phyloP scores from a whole-genome alignment of 2,113 vertebrate genomes.

The Cheirogaleus medius region DNA sequence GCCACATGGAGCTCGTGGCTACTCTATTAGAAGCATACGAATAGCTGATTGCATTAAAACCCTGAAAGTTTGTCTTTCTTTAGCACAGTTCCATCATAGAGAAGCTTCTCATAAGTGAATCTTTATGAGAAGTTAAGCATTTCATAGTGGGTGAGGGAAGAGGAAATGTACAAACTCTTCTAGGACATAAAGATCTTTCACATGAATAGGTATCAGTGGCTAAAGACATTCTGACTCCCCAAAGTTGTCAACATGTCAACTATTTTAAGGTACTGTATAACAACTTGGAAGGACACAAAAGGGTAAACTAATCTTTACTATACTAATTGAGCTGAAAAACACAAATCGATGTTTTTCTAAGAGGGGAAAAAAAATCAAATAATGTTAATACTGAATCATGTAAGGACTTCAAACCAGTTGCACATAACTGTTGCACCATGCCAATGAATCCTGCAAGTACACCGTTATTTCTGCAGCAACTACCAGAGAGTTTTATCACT shows the following conservation, averaged over 20 bases:
- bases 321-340: background rate
- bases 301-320: background rate
- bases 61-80: background rate
- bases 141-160: background rate
- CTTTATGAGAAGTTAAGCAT: background rate
- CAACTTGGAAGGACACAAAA: background rate
- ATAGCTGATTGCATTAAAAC: fast-evolving
- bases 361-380: background rate
- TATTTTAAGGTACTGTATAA: background rate
- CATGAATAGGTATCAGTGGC: background rate
- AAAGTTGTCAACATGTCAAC: background rate
- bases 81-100: background rate
- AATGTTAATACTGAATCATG: background rate
- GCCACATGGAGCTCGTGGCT: fast-evolving
- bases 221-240: background rate
- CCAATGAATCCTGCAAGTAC: background rate
- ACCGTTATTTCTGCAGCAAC: background rate
- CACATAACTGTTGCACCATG: background rate
- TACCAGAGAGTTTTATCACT: background rate
- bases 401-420: background rate
- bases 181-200: background rate
- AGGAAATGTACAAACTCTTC: background rate
- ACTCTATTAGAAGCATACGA: background rate
- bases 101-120: background rate
- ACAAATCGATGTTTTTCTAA: background rate